Evolutionary conservation across 2,888 invertebrate genomes (phyloP).

Genomic region (Synergus japonicus): DNA sequence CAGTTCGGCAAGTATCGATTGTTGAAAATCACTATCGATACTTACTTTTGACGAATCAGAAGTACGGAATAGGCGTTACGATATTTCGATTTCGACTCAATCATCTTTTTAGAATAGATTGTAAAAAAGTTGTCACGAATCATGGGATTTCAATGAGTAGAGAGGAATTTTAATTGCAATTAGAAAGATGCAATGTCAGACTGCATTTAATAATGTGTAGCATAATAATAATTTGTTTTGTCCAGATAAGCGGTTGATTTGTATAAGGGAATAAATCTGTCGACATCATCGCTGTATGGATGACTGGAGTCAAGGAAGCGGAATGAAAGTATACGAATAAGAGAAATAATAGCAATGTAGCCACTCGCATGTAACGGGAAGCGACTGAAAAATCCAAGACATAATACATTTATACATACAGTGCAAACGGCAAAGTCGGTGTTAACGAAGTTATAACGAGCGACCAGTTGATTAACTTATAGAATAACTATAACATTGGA

Average conservation of each 20-base stretch:
- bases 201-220: slow-evolving; percentile 20
- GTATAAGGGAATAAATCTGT: slow-evolving; percentile 20
- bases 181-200: not conserved
- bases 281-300: slow-evolving; percentile 5
- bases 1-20: no score
- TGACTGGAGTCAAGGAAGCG: slow-evolving; percentile 16
- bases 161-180: slow-evolving; percentile 25
- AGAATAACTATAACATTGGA: not conserved
- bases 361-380: slow-evolving; percentile 34
- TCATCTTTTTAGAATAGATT: no score
- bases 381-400: slow-evolving; percentile 21
- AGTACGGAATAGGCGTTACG: no score
- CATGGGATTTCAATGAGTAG: not conserved
- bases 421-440: not conserved
- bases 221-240: slow-evolving; percentile 30
- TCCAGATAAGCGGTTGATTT: slow-evolving; percentile 26
- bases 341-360: slow-evolving; percentile 27
- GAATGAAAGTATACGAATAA: slow-evolving; percentile 29
- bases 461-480: not conserved
- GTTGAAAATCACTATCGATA: no score
- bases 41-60: no score
- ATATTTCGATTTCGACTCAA: no score
- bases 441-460: slow-evolving; percentile 32
- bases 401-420: not conserved
- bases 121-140: not conserved